phyloP scores from a whole-genome alignment of 1,140 invertebrate species.

The Gyrodactylus bullatarudis region DNA sequence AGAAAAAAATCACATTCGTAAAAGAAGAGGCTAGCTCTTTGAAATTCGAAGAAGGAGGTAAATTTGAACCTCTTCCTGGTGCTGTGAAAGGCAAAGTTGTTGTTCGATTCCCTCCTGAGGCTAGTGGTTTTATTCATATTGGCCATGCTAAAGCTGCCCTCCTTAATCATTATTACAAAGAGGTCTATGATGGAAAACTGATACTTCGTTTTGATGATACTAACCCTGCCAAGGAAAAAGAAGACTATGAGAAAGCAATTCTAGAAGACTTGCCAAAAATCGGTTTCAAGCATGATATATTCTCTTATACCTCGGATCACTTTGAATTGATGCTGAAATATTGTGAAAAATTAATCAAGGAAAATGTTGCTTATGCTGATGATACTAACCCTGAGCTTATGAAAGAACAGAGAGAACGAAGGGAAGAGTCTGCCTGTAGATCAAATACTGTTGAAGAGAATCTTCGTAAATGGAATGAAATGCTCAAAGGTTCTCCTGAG shows the following conservation, averaged over 20 bases:
- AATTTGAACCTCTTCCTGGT: constrained; percentile 73
- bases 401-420: constrained; percentile 67
- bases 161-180: constrained; percentile 81
- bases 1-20: neutral
- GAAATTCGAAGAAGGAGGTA: constrained; percentile 34
- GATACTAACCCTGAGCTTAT: constrained; percentile 68
- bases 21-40: neutral
- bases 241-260: constrained; percentile 80
- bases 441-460: constrained; percentile 50
- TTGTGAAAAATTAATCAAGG: constrained; percentile 53
- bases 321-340: constrained; percentile 58
- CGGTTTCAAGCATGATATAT: constrained; percentile 57
- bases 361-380: constrained; percentile 70
- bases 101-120: constrained; percentile 85
- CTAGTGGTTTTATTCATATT: constrained; percentile 68
- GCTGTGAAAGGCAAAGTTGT: constrained; percentile 76
- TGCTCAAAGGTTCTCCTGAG: constrained; percentile 42
- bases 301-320: constrained; percentile 78
- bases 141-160: constrained; percentile 95
- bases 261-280: constrained; percentile 63
- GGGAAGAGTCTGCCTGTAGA: constrained; percentile 46
- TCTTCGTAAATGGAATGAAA: constrained; percentile 60
- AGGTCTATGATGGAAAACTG: constrained; percentile 58
- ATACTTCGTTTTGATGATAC: constrained; percentile 99
- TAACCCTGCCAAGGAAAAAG: constrained; percentile 90